Evolutionary conservation across 2,888 invertebrate species (phyloP), one percentile per base, ranked within the genome.

Genomic region (Sminthurides aquaticus): DNA sequence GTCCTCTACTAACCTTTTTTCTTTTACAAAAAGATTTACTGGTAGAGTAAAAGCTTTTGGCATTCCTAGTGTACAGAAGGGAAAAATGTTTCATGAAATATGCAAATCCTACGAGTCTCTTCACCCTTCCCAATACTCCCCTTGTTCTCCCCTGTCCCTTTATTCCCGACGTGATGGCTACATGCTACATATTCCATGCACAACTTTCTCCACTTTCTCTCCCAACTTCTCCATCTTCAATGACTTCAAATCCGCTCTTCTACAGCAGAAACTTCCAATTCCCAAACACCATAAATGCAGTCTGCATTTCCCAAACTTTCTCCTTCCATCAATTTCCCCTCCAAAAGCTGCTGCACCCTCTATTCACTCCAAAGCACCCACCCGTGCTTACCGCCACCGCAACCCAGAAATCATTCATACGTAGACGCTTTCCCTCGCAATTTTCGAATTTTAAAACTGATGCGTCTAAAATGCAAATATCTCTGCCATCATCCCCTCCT

Each of bases 31-130:
- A 52, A 52, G 52, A 52, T 52, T 52, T 52, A 52, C 15, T 8
- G 22, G 18, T 5, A 15, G 5, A 18, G 5, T 52, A 20, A 52
- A 52, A 52, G 18, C 52, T 22, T 52, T 52, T 22, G 52, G 22
- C 52, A 52, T 52, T 22, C 52, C 52, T 20, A 34, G 5, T 11
- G 43, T 34, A 34, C 43, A 52, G 20, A 52, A 15, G 22, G 20
- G 22, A 15, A 52, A 52, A 52, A 52, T 52, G 52, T 52, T 52
- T 52, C 52, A 52, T 52, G 52, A 52, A 52, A 52, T 52, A 52
- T 52, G 52, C 52, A 52, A 52, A 22, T 15, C 52, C 15, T 52
- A 8, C 3, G 5, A 20, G 5, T 20, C 52, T 20, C 52, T 15
- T 52, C 18, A 5, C 52, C 52, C 20, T 52, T 52, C 20, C 52